These are phyloP conservation scores for Medauroidea extradentata DNA, from an alignment of 1,140 invertebrate genomes.

Conservation along the genomic window DNA sequence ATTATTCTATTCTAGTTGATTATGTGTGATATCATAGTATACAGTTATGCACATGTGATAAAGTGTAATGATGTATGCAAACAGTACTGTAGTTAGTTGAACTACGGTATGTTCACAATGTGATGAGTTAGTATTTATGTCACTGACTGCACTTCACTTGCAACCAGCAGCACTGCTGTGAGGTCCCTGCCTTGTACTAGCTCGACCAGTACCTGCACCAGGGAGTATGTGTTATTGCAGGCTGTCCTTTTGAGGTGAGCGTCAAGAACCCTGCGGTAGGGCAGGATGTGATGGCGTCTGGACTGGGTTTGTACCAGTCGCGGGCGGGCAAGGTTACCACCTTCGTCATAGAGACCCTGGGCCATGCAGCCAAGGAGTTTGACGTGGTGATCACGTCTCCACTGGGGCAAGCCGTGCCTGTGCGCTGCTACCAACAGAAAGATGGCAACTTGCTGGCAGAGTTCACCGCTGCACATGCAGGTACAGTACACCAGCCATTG, in stretches of 20 bases:
- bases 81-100: too few relatives aligned
- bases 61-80: too few relatives aligned
- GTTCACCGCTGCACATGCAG: constrained; percentile 78
- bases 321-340: constrained; percentile 72
- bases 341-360: constrained; percentile 85
- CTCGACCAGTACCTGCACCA: too few relatives aligned
- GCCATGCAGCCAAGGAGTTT: constrained; percentile 79
- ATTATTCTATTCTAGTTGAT: too few relatives aligned
- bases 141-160: too few relatives aligned
- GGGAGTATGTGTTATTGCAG: constrained; percentile 28
- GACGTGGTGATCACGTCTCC: constrained; percentile 87
- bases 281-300: constrained; percentile 72
- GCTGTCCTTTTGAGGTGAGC: constrained; percentile 49
- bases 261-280: constrained; percentile 57
- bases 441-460: constrained; percentile 90
- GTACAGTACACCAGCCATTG: constrained; percentile 41
- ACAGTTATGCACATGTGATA: too few relatives aligned
- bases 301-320: constrained; percentile 77
- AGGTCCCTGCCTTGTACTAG: too few relatives aligned
- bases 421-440: constrained; percentile 92
- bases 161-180: too few relatives aligned
- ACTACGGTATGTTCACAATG: too few relatives aligned
- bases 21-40: too few relatives aligned
- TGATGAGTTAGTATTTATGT: too few relatives aligned
- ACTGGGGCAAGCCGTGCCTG: constrained; percentile 83